A percentile compares a stretch with the other conserved stretches of the same genome.
phyloP scores from a whole-genome alignment of 2,888 invertebrate species.

The Synergus gifuensis region DNA sequence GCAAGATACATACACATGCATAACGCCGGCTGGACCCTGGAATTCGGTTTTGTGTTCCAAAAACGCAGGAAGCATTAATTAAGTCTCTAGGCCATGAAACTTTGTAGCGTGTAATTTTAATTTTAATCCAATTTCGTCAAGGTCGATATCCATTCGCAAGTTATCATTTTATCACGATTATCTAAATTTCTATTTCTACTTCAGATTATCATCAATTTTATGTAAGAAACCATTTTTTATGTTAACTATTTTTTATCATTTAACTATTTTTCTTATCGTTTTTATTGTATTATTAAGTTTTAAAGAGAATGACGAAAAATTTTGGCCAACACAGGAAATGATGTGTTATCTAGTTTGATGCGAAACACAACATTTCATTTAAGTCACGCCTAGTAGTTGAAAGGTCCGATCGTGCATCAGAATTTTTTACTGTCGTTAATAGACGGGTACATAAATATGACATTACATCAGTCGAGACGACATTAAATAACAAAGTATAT shows the following conservation, averaged over 20 bases:
- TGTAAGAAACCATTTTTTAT: too few species aligned
- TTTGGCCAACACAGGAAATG: neutral
- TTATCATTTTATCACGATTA: too few species aligned
- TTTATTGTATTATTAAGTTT: neutral
- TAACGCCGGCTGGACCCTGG: slow-evolving; percentile 49
- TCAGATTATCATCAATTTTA: too few species aligned
- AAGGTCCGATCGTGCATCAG: neutral
- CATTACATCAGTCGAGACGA: slow-evolving; percentile 6
- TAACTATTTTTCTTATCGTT: neutral
- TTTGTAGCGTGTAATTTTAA: neutral
- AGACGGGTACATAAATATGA: slow-evolving; percentile 13
- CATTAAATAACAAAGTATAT: slow-evolving; percentile 34
- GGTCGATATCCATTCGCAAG: too few species aligned
- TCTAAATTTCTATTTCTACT: too few species aligned
- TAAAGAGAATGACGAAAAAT: neutral
- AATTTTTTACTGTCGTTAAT: neutral
- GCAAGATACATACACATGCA: slow-evolving; percentile 60
- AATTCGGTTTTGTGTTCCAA: slow-evolving; percentile 52
- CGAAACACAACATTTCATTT: neutral
- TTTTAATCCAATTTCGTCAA: neutral
- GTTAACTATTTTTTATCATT: neutral
- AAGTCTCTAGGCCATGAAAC: neutral
- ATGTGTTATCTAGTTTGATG: neutral
- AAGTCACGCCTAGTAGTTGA: neutral
- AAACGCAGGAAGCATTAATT: slow-evolving; percentile 29